These are phyloP conservation scores for Anabacerthia variegaticeps DNA, from an alignment of 2,797 vertebrate species.

Conservation along the genomic window DNA sequence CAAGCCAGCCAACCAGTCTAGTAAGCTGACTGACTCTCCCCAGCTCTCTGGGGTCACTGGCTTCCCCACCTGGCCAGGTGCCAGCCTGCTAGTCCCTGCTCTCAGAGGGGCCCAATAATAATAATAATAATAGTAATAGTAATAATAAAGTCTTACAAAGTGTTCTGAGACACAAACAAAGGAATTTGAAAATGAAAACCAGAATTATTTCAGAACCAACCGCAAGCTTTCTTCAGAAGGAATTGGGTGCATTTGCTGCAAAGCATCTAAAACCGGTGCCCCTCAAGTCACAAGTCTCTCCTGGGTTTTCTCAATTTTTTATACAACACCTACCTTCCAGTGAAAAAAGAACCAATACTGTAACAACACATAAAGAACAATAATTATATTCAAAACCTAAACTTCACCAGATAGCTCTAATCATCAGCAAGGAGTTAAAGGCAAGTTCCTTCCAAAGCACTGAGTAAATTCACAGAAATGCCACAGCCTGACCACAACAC, in stretches of 20 bases:
- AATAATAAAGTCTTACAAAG: not conserved
- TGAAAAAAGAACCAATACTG: not conserved
- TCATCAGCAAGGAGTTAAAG: not conserved
- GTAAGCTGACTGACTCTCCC: constrained; percentile 23
- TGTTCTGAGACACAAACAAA: not conserved
- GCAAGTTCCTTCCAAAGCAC: not conserved
- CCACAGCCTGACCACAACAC: not conserved
- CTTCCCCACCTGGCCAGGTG: constrained; percentile 12
- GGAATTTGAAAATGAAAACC: not conserved
- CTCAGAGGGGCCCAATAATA: not conserved
- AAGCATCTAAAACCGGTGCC: not conserved
- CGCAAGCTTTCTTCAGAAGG: not conserved
- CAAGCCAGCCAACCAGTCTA: constrained; percentile 8
- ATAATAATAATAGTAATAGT: not conserved
- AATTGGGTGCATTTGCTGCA: not conserved
- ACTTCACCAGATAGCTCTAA: not conserved
- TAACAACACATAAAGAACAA: not conserved
- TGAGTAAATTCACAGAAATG: not conserved
- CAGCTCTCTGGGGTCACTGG: not conserved
- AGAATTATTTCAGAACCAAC: not conserved
- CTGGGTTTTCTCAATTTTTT: not conserved
- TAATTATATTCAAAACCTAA: not conserved
- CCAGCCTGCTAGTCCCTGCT: constrained; percentile 1
- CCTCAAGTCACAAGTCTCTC: not conserved
- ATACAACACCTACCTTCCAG: not conserved